Evolutionary conservation across 2,113 vertebrate species (phyloP), one percentile per base, ranked within the genome.

Genomic region (Aptenodytes forsteri): DNA sequence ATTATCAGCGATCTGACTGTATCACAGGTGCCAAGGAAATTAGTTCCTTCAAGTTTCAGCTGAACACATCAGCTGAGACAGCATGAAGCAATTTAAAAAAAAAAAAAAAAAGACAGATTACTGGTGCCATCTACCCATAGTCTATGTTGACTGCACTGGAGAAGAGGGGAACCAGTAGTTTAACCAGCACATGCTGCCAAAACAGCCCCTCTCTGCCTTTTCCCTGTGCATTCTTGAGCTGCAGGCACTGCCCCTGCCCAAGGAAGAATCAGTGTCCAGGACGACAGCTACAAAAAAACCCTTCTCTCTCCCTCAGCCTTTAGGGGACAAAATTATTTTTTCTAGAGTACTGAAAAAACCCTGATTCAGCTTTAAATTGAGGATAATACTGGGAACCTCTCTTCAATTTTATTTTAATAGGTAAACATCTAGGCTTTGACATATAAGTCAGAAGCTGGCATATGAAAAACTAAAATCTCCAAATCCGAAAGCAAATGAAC

Each of bases 61-160:
- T 54, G 44, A 87, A 88, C 0, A 2, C 7, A 81, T 44, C 87
- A 78, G 40, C 14, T 56, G 32, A 92, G 34, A 75, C 18, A 55
- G 19, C 32, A 61, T 7, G 34, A 73, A 72, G 38, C 16, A 58
- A n/a, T 12, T 36, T 36, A 36, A 38, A 73, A 62, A 62, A 46
- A 20, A 18, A 7, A 27, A 9, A 16, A 75, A 49, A 26, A 44
- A 23, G 7, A 7, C 8, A 64, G 22, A 34, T 56, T 44, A 19
- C 5, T 40, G 30, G 18, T 66, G 40, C 36, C 30, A n/a, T 42
- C 54, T 56, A 40, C 22, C 30, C 65, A 36, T 1, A 30, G 16
- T 8, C 29, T 36, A 0, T 4, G 13, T 1, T 72, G 79, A 30
- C 2, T 49, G 21, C 30, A 11, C 16, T 19, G 46, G 34, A 52